Conservation (phyloP, 2,888 invertebrate genomes). For the Nomada ferruginata region DNA sequence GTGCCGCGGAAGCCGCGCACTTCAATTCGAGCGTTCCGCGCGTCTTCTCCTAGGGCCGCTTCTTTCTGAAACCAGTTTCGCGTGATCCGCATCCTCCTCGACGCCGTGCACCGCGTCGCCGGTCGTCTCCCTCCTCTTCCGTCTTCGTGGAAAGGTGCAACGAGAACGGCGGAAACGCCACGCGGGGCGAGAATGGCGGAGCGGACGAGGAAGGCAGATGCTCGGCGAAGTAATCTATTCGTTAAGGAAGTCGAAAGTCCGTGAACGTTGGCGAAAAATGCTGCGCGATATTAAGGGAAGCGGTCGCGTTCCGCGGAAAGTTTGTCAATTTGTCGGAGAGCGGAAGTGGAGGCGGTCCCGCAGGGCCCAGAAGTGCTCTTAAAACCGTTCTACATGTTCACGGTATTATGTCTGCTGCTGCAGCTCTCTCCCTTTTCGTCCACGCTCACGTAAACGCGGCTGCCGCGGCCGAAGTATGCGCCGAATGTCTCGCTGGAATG, state of each 20-base stretch:
- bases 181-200: neutral
- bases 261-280: constrained; percentile 42
- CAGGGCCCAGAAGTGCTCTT: constrained; percentile 47
- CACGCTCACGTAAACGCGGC: constrained; percentile 24
- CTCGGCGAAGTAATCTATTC: constrained; percentile 39
- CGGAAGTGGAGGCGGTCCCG: constrained; percentile 24
- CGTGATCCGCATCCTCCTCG: constrained; percentile 36
- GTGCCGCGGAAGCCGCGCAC: constrained; percentile 25
- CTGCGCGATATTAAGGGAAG: constrained; percentile 30
- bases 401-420: constrained; percentile 43
- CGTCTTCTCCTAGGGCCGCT: constrained; percentile 2
- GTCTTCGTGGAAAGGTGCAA: neutral
- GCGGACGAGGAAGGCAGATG: neutral
- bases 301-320: constrained; percentile 33
- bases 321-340: constrained; percentile 59
- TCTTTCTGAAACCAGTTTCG: constrained; percentile 16
- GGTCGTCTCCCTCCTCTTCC: too few relatives aligned
- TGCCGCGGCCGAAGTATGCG: constrained; percentile 30
- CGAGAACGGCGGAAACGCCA: neutral
- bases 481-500: constrained; percentile 49
- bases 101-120: neutral
- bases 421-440: neutral
- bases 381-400: constrained; percentile 55
- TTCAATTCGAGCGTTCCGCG: constrained; percentile 33
- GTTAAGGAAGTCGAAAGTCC: constrained; percentile 30